phyloP scores from a whole-genome alignment of 2,888 invertebrate species.

The Spatulosminthurus flaviceps region DNA sequence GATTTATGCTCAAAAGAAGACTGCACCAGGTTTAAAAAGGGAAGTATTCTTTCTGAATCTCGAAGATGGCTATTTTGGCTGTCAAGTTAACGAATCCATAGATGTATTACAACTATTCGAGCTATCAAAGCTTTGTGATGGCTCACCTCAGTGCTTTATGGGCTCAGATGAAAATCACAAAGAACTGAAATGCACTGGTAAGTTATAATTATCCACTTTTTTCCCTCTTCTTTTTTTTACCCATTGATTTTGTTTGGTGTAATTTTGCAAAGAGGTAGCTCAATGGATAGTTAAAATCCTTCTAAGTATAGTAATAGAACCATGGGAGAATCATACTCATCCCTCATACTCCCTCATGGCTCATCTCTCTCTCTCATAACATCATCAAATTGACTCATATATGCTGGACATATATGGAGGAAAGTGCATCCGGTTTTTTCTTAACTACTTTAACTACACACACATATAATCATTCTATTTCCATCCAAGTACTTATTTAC shows the following conservation, averaged over 20 bases:
- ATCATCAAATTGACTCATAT: background rate
- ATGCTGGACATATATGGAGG: too few species aligned
- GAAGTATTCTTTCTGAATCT: conserved; percentile 96
- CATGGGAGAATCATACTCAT: conserved; percentile 30
- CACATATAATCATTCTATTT: too few species aligned
- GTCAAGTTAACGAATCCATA: conserved; percentile 95
- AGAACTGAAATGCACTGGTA: conserved; percentile 94
- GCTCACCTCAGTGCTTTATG: conserved; percentile 86
- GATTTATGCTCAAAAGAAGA: conserved; percentile 52
- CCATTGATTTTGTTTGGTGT: too few species aligned
- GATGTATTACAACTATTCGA: conserved; percentile 94
- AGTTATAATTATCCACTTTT: too few species aligned
- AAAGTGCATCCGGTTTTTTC: conserved; percentile 13
- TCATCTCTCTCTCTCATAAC: background rate
- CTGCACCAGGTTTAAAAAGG: conserved; percentile 70
- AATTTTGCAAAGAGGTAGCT: too few species aligned
- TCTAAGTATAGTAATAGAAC: too few species aligned
- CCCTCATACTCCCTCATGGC: background rate
- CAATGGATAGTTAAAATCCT: too few species aligned
- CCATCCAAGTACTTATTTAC: too few species aligned
- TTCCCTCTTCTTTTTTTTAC: too few species aligned
- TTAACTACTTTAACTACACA: background rate
- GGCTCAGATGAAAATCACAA: conserved; percentile 89
- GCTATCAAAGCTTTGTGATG: conserved; percentile 93
- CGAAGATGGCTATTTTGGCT: conserved; percentile 97